Evolutionary conservation across 2,888 invertebrate genomes (phyloP).

Genomic region (Rhimphoctona megacephalus): DNA sequence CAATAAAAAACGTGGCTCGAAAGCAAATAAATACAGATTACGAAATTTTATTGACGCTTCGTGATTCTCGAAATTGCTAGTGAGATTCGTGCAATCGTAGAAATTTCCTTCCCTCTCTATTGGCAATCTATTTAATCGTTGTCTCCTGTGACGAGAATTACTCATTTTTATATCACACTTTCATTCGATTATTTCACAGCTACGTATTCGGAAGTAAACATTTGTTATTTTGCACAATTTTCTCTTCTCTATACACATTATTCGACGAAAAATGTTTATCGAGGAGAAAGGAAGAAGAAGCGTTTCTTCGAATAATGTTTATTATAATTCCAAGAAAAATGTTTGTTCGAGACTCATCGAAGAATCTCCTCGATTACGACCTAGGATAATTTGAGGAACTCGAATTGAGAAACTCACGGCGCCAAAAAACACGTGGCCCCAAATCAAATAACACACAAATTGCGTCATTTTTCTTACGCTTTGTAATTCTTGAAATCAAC

Average conservation of each 20-base stretch:
- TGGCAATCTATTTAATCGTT: neutral
- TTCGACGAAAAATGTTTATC: no score
- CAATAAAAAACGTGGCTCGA: neutral
- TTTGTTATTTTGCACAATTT: neutral
- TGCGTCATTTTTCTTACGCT: slow-evolving; percentile 10
- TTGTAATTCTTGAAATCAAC: neutral
- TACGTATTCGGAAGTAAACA: neutral
- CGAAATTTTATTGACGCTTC: slow-evolving; percentile 20
- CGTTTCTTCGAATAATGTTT: neutral
- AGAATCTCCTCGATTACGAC: neutral
- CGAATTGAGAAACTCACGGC: neutral
- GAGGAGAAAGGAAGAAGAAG: neutral
- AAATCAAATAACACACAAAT: neutral
- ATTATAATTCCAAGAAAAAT: neutral
- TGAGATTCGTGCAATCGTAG: slow-evolving; percentile 1
- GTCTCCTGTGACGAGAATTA: neutral
- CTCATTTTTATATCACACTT: neutral
- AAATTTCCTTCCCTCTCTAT: neutral
- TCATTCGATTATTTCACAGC: neutral
- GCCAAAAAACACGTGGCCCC: slow-evolving; percentile 3
- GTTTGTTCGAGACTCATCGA: neutral
- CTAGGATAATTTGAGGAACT: neutral
- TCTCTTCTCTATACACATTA: no score
- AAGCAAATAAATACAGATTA: slow-evolving; percentile 9
- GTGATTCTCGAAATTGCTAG: slow-evolving; percentile 16